Evolutionary conservation across 2,888 invertebrate genomes (phyloP).

Genomic region (Ptychoptera albimana): DNA sequence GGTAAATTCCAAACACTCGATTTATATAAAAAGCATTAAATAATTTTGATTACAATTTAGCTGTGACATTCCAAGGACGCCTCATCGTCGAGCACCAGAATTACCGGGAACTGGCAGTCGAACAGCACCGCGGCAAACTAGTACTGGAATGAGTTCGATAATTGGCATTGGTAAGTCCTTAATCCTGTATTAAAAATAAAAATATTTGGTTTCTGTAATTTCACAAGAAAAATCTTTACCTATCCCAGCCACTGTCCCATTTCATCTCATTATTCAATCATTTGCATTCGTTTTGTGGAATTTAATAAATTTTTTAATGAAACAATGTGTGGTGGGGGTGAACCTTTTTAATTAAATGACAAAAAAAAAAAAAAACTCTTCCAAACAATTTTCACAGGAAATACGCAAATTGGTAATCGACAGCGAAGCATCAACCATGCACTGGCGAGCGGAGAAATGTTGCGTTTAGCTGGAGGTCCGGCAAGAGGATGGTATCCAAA

Average conservation of each 20-base stretch:
- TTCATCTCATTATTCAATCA: no score
- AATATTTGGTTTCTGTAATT: no score
- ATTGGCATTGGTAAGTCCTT: slow-evolving; percentile 21
- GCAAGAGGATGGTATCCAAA: slow-evolving; percentile 74
- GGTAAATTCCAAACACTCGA: slow-evolving; percentile 23
- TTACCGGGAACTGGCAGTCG: slow-evolving; percentile 30
- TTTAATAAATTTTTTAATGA: slow-evolving; percentile 1
- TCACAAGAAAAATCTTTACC: no score
- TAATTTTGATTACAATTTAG: slow-evolving; percentile 17
- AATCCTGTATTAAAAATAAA: neutral
- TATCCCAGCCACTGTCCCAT: no score
- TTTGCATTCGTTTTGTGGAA: slow-evolving; percentile 1
- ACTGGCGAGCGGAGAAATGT: slow-evolving; percentile 59
- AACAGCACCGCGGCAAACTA: slow-evolving; percentile 39
- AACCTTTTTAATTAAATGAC: neutral
- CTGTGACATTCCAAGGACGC: slow-evolving; percentile 70
- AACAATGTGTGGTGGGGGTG: neutral
- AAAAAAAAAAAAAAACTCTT: slow-evolving; percentile 19
- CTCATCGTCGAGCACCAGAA: slow-evolving; percentile 44
- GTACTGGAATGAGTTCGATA: slow-evolving; percentile 29
- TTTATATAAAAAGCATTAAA: neutral
- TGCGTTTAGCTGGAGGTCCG: slow-evolving; percentile 63
- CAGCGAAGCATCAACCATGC: slow-evolving; percentile 35
- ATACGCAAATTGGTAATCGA: slow-evolving; percentile 36
- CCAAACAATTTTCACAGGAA: slow-evolving; percentile 32